These are phyloP conservation scores for Tolmerus cingulatus DNA, from an alignment of 2,888 invertebrate species.

Conservation along the genomic window DNA sequence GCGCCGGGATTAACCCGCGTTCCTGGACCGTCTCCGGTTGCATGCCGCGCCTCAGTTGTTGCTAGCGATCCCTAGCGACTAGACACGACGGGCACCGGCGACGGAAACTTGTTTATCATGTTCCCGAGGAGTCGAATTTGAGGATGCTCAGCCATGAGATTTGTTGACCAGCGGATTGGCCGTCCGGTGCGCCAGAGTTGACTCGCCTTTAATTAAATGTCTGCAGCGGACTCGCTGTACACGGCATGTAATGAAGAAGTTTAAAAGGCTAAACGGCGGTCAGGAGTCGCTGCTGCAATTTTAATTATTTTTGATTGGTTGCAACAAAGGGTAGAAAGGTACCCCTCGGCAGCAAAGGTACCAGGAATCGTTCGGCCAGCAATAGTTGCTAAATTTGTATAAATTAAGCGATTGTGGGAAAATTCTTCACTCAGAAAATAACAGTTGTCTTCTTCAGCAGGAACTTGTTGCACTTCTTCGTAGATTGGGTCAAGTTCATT, in stretches of 20 bases:
- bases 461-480: neutral
- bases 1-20: conserved; percentile 21
- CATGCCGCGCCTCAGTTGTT: conserved; percentile 25
- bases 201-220: conserved; percentile 40
- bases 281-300: conserved; percentile 11
- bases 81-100: conserved; percentile 32
- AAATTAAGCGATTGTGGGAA: neutral
- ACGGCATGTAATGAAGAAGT: conserved; percentile 40
- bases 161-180: conserved; percentile 31
- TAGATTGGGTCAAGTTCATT: neutral
- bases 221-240: conserved; percentile 20
- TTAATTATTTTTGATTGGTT: conserved; percentile 32
- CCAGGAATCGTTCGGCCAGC: neutral
- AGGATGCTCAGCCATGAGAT: conserved; percentile 39
- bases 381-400: neutral
- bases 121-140: conserved; percentile 22
- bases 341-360: neutral
- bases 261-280: conserved; percentile 37
- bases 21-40: conserved; percentile 27
- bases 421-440: neutral
- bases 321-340: neutral
- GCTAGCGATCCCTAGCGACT: conserved; percentile 37
- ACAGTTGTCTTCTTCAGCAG: neutral
- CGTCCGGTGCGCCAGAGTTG: neutral
- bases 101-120: conserved; percentile 38